phyloP scores from a whole-genome alignment of 2,888 invertebrate genomes.

The Elmis aenea region DNA sequence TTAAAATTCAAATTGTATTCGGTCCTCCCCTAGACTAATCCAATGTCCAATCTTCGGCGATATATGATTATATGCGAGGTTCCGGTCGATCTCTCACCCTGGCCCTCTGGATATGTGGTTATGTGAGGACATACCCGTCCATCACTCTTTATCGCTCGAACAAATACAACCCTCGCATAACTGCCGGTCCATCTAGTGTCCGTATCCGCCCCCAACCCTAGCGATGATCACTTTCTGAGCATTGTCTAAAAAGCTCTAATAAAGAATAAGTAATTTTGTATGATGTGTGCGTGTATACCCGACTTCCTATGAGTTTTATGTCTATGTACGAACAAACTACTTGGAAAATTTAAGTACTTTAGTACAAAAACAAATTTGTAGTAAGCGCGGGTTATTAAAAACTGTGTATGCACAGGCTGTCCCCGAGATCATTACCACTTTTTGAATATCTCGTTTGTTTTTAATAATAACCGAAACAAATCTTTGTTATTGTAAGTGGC shows the following conservation, averaged over 20 bases:
- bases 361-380: too few species aligned
- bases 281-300: too few species aligned
- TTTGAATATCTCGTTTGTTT: too few species aligned
- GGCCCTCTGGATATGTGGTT: conserved; percentile 37
- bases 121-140: conserved; percentile 49
- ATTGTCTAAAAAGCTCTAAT: conserved; percentile 16
- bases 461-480: too few species aligned
- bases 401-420: too few species aligned
- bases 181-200: conserved; percentile 40
- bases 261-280: conserved; percentile 13
- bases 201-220: conserved; percentile 25
- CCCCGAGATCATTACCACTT: too few species aligned
- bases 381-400: too few species aligned
- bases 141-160: conserved; percentile 48
- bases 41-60: conserved; percentile 48
- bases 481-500: too few species aligned
- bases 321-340: too few species aligned
- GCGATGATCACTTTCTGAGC: conserved; percentile 20
- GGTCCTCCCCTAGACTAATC: conserved; percentile 38
- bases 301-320: too few species aligned
- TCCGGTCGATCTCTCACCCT: conserved; percentile 46
- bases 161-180: conserved; percentile 46
- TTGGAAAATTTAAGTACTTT: too few species aligned
- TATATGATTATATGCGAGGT: conserved; percentile 47
- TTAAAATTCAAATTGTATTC: conserved; percentile 48